Conservation (phyloP, 2,888 invertebrate species). For the Erannis defoliaria region DNA sequence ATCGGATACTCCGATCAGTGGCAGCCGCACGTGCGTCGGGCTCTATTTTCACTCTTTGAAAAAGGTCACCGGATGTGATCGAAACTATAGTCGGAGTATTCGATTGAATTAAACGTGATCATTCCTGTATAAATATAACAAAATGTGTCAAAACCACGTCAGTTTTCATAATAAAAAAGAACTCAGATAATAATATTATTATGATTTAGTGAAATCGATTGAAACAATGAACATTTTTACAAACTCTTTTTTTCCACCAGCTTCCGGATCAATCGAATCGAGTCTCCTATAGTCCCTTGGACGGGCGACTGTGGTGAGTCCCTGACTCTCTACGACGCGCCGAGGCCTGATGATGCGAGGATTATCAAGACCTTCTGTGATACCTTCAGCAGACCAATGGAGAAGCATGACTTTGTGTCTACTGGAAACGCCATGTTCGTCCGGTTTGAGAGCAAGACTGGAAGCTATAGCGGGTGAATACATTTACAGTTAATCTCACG, state of each 20-base stretch:
- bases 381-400: conserved; percentile 96
- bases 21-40: no score
- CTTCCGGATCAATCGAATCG: conserved; percentile 95
- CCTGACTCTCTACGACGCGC: conserved; percentile 95
- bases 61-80: no score
- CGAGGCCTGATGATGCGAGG: conserved; percentile 94
- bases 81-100: no score
- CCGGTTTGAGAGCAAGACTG: conserved; percentile 96
- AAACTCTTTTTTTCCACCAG: conserved; percentile 70
- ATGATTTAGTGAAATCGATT: no score
- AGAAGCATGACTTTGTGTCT: conserved; percentile 96
- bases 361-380: conserved; percentile 98
- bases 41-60: no score
- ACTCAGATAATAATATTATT: no score
- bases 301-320: conserved; percentile 97
- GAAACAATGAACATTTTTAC: background rate
- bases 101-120: no score
- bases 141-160: no score
- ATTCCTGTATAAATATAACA: no score
- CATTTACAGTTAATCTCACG: background rate
- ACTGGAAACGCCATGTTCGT: conserved; percentile 95
- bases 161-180: no score
- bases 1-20: no score
- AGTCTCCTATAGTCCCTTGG: conserved; percentile 94
- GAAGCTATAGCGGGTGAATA: conserved; percentile 94